Percentiles rank a stretch among this genome's conserved stretches.
phyloP scores from a whole-genome alignment of 2,113 vertebrate species.

The Brachyistius frenatus region DNA sequence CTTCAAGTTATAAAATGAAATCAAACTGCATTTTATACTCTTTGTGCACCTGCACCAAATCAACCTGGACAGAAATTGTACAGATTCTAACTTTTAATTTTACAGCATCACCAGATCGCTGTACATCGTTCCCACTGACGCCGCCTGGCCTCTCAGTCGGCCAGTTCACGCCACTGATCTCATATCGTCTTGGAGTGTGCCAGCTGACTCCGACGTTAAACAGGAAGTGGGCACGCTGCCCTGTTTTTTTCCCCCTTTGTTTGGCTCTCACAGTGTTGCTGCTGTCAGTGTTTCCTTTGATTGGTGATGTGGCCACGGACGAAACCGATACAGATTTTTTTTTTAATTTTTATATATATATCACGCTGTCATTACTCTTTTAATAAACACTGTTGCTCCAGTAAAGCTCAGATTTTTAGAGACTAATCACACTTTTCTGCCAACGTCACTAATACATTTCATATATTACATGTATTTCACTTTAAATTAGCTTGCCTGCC shows the following conservation, averaged over 20 bases:
- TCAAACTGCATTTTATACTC: too few species aligned
- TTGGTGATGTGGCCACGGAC: background rate
- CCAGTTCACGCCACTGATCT: conserved; percentile 25
- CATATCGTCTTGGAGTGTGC: background rate
- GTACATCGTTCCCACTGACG: too few species aligned
- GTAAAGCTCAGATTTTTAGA: too few species aligned
- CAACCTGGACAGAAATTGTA: too few species aligned
- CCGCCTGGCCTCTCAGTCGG: too few species aligned
- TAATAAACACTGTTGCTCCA: background rate
- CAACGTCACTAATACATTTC: too few species aligned
- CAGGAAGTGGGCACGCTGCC: conserved; percentile 52
- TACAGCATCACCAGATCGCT: too few species aligned
- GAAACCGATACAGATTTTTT: background rate
- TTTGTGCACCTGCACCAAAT: too few species aligned
- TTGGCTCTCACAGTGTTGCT: conserved; percentile 6
- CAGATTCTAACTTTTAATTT: too few species aligned
- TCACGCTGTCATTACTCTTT: conserved; percentile 20
- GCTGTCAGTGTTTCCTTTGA: conserved; percentile 39
- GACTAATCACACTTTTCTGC: too few species aligned
- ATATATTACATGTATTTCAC: background rate
- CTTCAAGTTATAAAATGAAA: background rate
- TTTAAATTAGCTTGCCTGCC: background rate
- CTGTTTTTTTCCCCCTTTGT: conserved; percentile 37
- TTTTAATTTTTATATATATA: background rate
- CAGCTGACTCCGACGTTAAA: conserved; percentile 36